Evolutionary conservation across 2,113 vertebrate species (phyloP).

Genomic region (Cyanistes caeruleus): DNA sequence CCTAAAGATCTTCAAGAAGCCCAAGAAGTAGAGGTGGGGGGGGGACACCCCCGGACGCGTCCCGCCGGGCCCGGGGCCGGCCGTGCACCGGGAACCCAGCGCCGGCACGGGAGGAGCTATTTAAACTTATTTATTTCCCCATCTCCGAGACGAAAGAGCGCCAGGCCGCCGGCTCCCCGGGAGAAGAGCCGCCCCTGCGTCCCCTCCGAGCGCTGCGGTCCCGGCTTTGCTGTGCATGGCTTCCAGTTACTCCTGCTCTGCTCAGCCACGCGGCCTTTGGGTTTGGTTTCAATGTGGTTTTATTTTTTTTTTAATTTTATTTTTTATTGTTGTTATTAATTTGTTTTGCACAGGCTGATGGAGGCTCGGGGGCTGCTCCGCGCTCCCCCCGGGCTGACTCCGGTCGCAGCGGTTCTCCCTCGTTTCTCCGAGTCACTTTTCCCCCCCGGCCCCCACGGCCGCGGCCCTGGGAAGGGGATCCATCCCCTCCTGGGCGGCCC

Average conservation of each 20-base stretch:
- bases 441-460: background rate
- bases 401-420: background rate
- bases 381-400: background rate
- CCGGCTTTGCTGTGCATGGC: conserved; percentile 69
- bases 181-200: background rate
- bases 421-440: background rate
- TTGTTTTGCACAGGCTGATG: background rate
- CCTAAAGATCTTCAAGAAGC: conserved; percentile 98
- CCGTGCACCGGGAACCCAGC: background rate
- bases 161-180: background rate
- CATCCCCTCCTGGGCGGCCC: background rate
- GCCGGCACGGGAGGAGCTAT: conserved; percentile 23
- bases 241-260: conserved; percentile 32
- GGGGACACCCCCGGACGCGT: background rate
- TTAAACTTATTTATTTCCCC: conserved; percentile 78
- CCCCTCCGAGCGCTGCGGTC: background rate
- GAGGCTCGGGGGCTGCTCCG: background rate
- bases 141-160: background rate
- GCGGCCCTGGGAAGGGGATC: background rate
- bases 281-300: conserved; percentile 63
- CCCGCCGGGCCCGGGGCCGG: background rate
- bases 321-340: background rate
- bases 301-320: background rate
- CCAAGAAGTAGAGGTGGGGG: conserved; percentile 83
- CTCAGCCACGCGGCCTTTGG: conserved; percentile 42